A percentile compares a stretch with the other conserved stretches of the same genome.
Evolutionary conservation across 2,888 invertebrate species (phyloP).

Genomic region (Synanthedon andrenaeformis): DNA sequence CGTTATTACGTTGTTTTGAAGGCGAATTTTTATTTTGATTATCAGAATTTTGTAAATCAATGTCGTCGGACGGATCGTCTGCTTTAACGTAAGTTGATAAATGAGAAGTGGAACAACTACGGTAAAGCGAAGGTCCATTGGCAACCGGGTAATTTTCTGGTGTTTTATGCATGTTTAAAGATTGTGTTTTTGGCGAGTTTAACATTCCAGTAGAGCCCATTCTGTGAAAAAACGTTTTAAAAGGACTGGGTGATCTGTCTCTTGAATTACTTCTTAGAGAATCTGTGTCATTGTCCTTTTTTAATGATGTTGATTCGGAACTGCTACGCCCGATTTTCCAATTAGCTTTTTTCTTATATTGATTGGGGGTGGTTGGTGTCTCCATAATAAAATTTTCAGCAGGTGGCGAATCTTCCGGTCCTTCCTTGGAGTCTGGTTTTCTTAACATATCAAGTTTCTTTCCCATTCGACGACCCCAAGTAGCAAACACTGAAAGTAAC

Average conservation of each 20-base stretch:
- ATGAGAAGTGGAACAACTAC: conserved; percentile 83
- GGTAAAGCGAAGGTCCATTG: conserved; percentile 70
- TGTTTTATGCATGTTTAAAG: conserved; percentile 44
- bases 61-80: conserved; percentile 84
- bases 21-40: conserved; percentile 47
- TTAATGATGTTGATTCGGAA: conserved; percentile 56
- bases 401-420: conserved; percentile 38
- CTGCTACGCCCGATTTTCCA: conserved; percentile 71
- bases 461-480: conserved; percentile 84
- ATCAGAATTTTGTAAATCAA: conserved; percentile 71
- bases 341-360: conserved; percentile 69
- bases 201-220: conserved; percentile 84
- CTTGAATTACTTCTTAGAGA: conserved; percentile 61
- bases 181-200: conserved; percentile 69
- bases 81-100: conserved; percentile 81
- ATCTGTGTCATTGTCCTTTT: conserved; percentile 57
- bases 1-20: conserved; percentile 39
- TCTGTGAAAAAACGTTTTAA: conserved; percentile 79
- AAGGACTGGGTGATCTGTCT: conserved; percentile 73
- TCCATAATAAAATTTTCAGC: conserved; percentile 36
- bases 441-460: conserved; percentile 81
- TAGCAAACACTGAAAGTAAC: conserved; percentile 70
- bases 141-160: conserved; percentile 48
- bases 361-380: conserved; percentile 41
- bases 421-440: conserved; percentile 73